phyloP scores from a whole-genome alignment of 2,113 vertebrate genomes.

The Limanda limanda region DNA sequence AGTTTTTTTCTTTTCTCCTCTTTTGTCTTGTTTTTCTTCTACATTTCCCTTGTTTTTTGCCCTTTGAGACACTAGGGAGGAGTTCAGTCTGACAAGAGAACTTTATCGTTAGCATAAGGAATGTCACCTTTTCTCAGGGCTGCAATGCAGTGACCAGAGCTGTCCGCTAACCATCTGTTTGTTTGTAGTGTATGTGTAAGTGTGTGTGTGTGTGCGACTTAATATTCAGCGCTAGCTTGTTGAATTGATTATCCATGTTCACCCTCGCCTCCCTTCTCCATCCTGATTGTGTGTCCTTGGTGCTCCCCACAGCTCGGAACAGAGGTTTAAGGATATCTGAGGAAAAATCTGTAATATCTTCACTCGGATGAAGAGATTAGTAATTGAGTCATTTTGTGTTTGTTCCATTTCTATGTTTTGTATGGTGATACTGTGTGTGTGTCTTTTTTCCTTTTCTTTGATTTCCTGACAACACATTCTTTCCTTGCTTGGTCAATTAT shows the following conservation, averaged over 20 bases:
- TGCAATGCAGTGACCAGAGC: slow-evolving; percentile 21
- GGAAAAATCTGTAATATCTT: slow-evolving; percentile 20
- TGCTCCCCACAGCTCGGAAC: slow-evolving; percentile 37
- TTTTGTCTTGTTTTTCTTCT: too few species aligned
- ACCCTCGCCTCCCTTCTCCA: slow-evolving; percentile 51
- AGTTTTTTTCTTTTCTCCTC: neutral
- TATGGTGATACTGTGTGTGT: neutral
- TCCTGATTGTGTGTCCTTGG: slow-evolving; percentile 62
- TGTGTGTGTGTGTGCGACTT: slow-evolving; percentile 46
- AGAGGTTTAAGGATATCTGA: slow-evolving; percentile 20
- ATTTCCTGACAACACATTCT: slow-evolving; percentile 70
- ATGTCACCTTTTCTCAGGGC: slow-evolving; percentile 74
- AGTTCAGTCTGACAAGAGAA: slow-evolving; percentile 48
- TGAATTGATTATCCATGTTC: slow-evolving; percentile 73
- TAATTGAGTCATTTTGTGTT: neutral
- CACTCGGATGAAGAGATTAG: neutral
- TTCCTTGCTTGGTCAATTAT: neutral
- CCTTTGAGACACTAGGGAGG: slow-evolving; percentile 33
- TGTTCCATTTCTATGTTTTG: too few species aligned
- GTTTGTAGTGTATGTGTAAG: slow-evolving; percentile 31
- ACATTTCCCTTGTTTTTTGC: neutral
- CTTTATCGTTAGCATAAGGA: slow-evolving; percentile 74
- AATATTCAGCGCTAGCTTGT: slow-evolving; percentile 65
- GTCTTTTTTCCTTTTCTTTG: slow-evolving; percentile 20
- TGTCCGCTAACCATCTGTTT: slow-evolving; percentile 70